A percentile compares a stretch with the other conserved stretches of the same genome.
These are phyloP conservation scores for Brachypterus glaber DNA, from an alignment of 2,888 invertebrate species.

Conservation along the genomic window DNA sequence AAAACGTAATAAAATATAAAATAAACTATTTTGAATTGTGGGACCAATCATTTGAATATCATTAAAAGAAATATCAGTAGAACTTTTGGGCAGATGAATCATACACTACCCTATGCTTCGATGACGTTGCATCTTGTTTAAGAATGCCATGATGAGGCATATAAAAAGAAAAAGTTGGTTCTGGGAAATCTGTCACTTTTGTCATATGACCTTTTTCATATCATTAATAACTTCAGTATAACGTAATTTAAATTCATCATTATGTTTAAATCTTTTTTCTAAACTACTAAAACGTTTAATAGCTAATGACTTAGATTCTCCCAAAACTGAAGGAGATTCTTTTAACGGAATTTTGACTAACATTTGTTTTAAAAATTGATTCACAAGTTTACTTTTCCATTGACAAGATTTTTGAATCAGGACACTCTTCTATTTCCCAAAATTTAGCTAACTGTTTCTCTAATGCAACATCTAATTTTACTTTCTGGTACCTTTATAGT, in stretches of 20 bases:
- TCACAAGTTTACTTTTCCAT: too few relatives aligned
- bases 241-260: slow-evolving; percentile 14
- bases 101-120: slow-evolving; percentile 29
- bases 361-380: too few relatives aligned
- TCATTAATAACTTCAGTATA: slow-evolving; percentile 17
- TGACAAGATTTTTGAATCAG: too few relatives aligned
- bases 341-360: too few relatives aligned
- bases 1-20: slow-evolving; percentile 2
- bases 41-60: slow-evolving; percentile 6
- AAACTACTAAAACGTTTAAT: slow-evolving; percentile 18
- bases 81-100: too few relatives aligned
- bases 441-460: too few relatives aligned
- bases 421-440: too few relatives aligned
- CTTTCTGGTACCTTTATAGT: too few relatives aligned
- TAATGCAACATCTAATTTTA: too few relatives aligned
- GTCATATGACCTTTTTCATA: slow-evolving; percentile 18
- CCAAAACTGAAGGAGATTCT: slow-evolving; percentile 13
- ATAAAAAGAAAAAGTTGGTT: too few relatives aligned
- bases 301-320: slow-evolving; percentile 20
- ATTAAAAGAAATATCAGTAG: slow-evolving; percentile 4
- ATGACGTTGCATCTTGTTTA: slow-evolving; percentile 25
- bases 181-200: too few relatives aligned
- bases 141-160: slow-evolving; percentile 33
- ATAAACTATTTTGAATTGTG: slow-evolving; percentile 4
- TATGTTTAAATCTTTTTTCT: slow-evolving; percentile 14